Conservation (phyloP, 2,888 invertebrate species). For the Chymomyza fuscimana region DNA sequence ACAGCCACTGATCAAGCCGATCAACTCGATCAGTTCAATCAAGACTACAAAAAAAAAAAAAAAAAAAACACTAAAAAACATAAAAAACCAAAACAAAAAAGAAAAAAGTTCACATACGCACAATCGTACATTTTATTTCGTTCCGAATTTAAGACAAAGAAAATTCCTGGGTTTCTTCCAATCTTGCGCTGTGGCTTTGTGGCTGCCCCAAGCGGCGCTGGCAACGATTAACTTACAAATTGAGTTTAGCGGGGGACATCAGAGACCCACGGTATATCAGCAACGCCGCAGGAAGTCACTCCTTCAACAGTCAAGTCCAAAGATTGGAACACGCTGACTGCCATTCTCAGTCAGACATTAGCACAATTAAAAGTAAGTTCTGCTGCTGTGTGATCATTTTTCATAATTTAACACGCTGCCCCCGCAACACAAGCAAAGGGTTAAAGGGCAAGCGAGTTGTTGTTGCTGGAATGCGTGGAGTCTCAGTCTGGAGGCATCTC, state of each 20-base stretch:
- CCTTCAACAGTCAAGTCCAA: conserved; percentile 48
- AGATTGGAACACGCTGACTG: conserved; percentile 19
- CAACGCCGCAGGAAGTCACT: conserved; percentile 59
- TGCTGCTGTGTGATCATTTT: conserved; percentile 65
- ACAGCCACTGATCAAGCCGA: conserved; percentile 18
- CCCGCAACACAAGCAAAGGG: conserved; percentile 63
- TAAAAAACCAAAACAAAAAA: not conserved
- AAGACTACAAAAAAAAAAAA: conserved; percentile 41
- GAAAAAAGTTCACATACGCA: conserved; percentile 8
- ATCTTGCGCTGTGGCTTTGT: conserved; percentile 20
- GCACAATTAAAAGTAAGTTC: conserved; percentile 74
- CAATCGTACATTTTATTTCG: conserved; percentile 65
- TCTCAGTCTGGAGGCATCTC: conserved; percentile 40
- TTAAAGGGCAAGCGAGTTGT: conserved; percentile 45
- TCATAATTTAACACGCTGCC: conserved; percentile 74
- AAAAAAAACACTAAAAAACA: conserved; percentile 3
- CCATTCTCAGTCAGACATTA: conserved; percentile 48
- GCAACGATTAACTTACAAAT: conserved; percentile 77
- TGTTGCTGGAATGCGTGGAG: conserved; percentile 32
- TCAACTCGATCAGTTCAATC: conserved; percentile 50
- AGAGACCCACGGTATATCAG: conserved; percentile 33
- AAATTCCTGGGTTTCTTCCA: conserved; percentile 11
- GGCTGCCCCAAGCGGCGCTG: conserved; percentile 56
- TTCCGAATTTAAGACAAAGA: conserved; percentile 2
- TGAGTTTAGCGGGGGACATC: conserved; percentile 78